Base-by-base conservation (phyloP, 92 coral and sea anemone species). In the Epizoanthus rinbou region DNA sequence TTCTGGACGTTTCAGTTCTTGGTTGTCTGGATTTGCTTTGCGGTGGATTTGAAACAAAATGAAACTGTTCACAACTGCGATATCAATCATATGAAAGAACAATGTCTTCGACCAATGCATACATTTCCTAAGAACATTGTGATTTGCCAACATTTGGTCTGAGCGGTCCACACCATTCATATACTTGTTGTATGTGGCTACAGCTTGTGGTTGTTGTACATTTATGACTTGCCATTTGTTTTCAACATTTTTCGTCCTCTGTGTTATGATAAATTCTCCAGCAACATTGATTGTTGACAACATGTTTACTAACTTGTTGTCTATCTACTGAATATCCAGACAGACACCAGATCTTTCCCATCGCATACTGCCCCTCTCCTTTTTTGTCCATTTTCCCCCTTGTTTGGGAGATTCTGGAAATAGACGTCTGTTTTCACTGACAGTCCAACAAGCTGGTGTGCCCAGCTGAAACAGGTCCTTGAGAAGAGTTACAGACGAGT, bases 341-440 rank as follows among this genome's bases (percentile, higher is more conserved):
- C 70, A 58, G 58, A 80, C 82, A 8, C 82, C 23, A 14, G 69
- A 85, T 80, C 95, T 57, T 9, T 75, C 88, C 95, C 92, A 90
- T 8, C 89, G 76, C 90, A 90, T 84, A 79, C 67, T n/a, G 8
- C 91, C 93, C 65, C 88, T 35, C 14, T 75, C 88, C 78, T 59
- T 63, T 59, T 79, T 87, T 22, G 91, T 93, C 93, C 91, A 92
- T 65, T 84, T 69, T 84, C 87, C 85, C 7, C 87, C 80, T 56
- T 88, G 81, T 14, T 82, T 85, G 18, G 85, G 74, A 53, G 67
- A 50, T 39, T 45, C 80, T 10, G 96, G 96, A 39, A 92, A 87
- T 8, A 75, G 85, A 23, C 82, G 75, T 37, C 90, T 43, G 65
- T 81, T 80, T 25, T 69, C 86, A 11, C n/a, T 22, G 53, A 75